A percentile compares a stretch with the other conserved stretches of the same genome.
Evolutionary conservation across 2,797 vertebrate genomes (phyloP).

Genomic region (Bovichtus diacanthus): DNA sequence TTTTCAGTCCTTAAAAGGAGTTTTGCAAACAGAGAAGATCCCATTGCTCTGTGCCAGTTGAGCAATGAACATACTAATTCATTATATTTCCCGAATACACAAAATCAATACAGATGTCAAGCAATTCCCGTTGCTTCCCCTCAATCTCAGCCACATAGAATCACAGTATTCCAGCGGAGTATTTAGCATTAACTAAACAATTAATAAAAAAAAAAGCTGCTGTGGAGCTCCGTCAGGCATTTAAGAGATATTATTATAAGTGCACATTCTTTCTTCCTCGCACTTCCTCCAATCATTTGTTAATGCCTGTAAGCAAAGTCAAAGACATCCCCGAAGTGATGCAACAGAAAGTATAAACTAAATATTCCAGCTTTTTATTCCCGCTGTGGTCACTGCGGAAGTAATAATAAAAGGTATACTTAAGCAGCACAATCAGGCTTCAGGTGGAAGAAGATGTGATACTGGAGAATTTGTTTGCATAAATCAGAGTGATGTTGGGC

Average conservation of each 20-base stretch:
- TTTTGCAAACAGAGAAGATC: not conserved
- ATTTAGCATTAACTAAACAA: slow-evolving; percentile 23
- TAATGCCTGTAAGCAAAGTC: slow-evolving; percentile 48
- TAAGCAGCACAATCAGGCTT: slow-evolving; percentile 16
- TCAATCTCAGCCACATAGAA: not conserved
- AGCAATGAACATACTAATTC: not conserved
- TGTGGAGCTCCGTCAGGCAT: slow-evolving; percentile 9
- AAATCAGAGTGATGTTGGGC: not conserved
- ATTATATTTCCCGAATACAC: slow-evolving; percentile 12
- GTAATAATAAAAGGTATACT: slow-evolving; percentile 34
- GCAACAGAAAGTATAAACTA: slow-evolving; percentile 37
- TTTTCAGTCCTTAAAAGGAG: slow-evolving; percentile 14
- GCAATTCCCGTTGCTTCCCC: not conserved
- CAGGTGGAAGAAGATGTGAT: slow-evolving; percentile 1
- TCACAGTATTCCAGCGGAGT: slow-evolving; percentile 9
- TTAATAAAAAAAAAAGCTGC: slow-evolving; percentile 26
- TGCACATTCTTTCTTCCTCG: slow-evolving; percentile 33
- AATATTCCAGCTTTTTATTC: slow-evolving; percentile 20
- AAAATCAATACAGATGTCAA: not conserved
- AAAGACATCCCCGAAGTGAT: slow-evolving; percentile 49
- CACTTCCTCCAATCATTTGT: slow-evolving; percentile 35
- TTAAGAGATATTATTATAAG: slow-evolving; percentile 28
- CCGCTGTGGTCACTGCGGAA: slow-evolving; percentile 9
- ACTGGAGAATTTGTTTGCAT: not conserved
- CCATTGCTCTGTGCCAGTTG: not conserved